Percentiles rank a stretch among this genome's conserved stretches.
Evolutionary conservation across 2,113 vertebrate genomes (phyloP).

Genomic region (Potamarius usumacintae): DNA sequence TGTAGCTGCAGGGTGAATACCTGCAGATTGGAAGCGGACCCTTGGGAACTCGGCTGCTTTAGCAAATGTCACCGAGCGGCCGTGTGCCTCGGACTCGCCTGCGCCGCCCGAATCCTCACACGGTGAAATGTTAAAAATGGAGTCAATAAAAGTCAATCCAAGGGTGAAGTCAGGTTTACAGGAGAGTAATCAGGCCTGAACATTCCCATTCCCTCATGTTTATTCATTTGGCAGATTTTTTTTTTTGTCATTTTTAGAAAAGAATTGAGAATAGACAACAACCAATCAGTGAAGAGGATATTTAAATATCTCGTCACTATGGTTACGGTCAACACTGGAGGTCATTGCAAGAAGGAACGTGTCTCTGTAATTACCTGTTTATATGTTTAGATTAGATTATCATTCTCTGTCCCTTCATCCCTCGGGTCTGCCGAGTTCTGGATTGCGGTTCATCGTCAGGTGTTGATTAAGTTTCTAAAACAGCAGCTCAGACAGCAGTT

Average conservation of each 20-base stretch:
- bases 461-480: not conserved
- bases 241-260: not conserved
- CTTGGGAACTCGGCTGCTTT: constrained; percentile 53
- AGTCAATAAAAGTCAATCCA: constrained; percentile 41
- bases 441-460: not conserved
- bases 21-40: constrained; percentile 55
- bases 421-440: no score
- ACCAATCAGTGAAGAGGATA: not conserved
- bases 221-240: not conserved
- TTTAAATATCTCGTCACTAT: no score
- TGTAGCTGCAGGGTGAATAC: constrained; percentile 53
- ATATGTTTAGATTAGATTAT: no score
- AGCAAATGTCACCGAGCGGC: constrained; percentile 56
- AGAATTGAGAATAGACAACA: not conserved
- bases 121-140: constrained; percentile 1
- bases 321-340: no score
- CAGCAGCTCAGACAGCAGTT: not conserved
- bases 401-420: no score
- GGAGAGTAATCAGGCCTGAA: not conserved
- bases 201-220: no score
- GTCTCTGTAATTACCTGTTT: no score
- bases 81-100: constrained; percentile 39
- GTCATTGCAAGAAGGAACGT: no score
- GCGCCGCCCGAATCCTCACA: not conserved
- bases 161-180: constrained; percentile 24